Percentiles rank a stretch among this genome's conserved stretches.
Conservation (phyloP, 2,888 invertebrate species). For the Geophilus truncorum region DNA sequence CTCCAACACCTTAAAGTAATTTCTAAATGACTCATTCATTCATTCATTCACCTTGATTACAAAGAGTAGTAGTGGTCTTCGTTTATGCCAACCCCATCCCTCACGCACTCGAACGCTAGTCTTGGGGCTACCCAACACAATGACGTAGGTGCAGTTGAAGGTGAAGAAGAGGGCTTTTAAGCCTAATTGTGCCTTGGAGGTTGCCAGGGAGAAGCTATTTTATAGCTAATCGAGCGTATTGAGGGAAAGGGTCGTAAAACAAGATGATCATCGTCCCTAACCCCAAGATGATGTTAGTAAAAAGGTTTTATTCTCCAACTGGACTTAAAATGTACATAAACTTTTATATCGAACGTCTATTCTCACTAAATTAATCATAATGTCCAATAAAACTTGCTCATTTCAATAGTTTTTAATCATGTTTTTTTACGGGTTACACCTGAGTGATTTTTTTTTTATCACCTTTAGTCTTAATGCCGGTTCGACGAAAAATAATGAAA, state of each 20-base stretch:
- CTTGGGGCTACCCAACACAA: background rate
- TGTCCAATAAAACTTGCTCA: background rate
- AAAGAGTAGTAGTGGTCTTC: background rate
- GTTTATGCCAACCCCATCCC: background rate
- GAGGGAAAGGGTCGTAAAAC: slow-evolving; percentile 10
- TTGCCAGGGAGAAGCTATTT: background rate
- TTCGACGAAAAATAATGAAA: background rate
- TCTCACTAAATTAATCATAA: background rate
- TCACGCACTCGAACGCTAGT: background rate
- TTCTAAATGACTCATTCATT: background rate
- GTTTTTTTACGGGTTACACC: background rate
- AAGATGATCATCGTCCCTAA: slow-evolving; percentile 11
- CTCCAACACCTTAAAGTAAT: slow-evolving; percentile 2
- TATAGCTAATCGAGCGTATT: slow-evolving; percentile 7
- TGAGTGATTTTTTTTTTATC: background rate
- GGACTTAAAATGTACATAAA: background rate
- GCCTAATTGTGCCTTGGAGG: background rate
- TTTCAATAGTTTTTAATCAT: slow-evolving; percentile 1
- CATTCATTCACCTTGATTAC: background rate
- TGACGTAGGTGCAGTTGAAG: background rate
- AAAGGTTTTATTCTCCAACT: background rate
- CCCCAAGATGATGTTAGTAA: background rate
- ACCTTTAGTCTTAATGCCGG: background rate
- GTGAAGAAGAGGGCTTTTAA: slow-evolving; percentile 12
- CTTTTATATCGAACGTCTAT: background rate